Evolutionary conservation across 2,888 invertebrate species (phyloP).

Genomic region (Drosophila anomelani): DNA sequence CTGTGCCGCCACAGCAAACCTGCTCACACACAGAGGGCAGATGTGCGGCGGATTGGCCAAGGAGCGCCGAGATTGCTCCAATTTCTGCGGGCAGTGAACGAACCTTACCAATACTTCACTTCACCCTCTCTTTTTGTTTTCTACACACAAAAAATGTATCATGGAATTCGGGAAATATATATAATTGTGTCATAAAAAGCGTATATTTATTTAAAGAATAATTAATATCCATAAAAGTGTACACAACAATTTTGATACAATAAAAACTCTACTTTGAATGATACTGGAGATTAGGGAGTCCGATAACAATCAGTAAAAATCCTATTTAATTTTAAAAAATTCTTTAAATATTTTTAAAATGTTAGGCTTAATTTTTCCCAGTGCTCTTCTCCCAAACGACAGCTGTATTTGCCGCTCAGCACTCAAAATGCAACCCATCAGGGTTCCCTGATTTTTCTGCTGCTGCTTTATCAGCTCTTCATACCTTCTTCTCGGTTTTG

Average conservation of each 20-base stretch:
- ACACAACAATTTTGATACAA: too few species aligned
- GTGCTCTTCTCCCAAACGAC: slow-evolving; percentile 32
- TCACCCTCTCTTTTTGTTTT: slow-evolving; percentile 16
- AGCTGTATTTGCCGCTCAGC: slow-evolving; percentile 61
- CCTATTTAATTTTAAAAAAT: not conserved
- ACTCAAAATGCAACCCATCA: slow-evolving; percentile 47
- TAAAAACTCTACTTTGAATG: too few species aligned
- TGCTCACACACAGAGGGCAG: slow-evolving; percentile 48
- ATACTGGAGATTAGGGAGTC: not conserved
- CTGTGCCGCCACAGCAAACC: slow-evolving; percentile 51
- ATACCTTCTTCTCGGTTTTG: slow-evolving; percentile 32
- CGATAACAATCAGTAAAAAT: not conserved
- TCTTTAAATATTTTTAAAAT: not conserved
- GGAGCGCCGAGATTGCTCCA: slow-evolving; percentile 70
- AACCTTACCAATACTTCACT: slow-evolving; percentile 18
- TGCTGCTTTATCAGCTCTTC: slow-evolving; percentile 65
- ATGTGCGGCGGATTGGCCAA: slow-evolving; percentile 43
- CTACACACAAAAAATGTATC: not conserved
- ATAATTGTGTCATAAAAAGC: not conserved
- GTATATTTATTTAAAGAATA: too few species aligned
- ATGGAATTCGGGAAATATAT: not conserved
- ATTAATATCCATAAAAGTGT: too few species aligned
- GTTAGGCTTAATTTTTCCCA: not conserved
- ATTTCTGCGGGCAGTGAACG: slow-evolving; percentile 77
- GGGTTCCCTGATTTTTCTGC: slow-evolving; percentile 22